A percentile compares a stretch with the other conserved stretches of the same genome.
phyloP scores from a whole-genome alignment of 2,797 vertebrate species.

The Periophthalmus magnuspinnatus region DNA sequence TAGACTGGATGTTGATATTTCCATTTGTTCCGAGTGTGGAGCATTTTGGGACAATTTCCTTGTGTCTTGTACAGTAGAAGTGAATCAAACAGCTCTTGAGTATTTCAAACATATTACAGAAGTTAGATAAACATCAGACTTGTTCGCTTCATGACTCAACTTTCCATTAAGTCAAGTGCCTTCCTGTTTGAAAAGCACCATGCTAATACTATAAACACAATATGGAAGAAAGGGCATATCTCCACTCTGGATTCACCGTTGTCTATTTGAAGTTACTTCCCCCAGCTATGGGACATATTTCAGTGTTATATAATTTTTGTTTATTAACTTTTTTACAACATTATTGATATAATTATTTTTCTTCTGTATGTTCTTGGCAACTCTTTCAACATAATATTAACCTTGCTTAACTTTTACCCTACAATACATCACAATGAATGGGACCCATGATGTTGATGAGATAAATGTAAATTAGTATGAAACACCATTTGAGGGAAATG shows the following conservation, averaged over 20 bases:
- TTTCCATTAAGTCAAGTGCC: conserved; percentile 11
- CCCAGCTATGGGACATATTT: too few relatives aligned
- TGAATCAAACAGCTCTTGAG: conserved; percentile 24
- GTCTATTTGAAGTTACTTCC: too few relatives aligned
- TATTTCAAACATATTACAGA: conserved; percentile 5
- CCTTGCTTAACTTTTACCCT: too few relatives aligned
- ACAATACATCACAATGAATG: too few relatives aligned
- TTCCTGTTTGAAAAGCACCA: conserved; percentile 20
- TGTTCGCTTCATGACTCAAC: conserved; percentile 13
- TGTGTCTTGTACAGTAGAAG: neutral
- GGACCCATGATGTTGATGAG: too few relatives aligned
- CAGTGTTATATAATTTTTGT: too few relatives aligned
- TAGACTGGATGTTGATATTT: conserved; percentile 5
- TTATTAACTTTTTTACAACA: too few relatives aligned
- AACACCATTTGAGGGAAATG: too few relatives aligned
- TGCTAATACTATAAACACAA: conserved; percentile 34
- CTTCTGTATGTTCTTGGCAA: too few relatives aligned
- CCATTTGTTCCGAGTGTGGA: conserved; percentile 7
- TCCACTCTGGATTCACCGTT: neutral
- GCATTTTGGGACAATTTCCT: conserved; percentile 20
- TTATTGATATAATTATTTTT: too few relatives aligned
- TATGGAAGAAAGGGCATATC: conserved; percentile 18
- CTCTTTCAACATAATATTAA: too few relatives aligned
- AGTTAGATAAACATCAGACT: conserved; percentile 6
- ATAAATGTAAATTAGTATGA: too few relatives aligned